Conservation (phyloP, 2,797 vertebrate species). For the Orientallactaga sibirica region DNA sequence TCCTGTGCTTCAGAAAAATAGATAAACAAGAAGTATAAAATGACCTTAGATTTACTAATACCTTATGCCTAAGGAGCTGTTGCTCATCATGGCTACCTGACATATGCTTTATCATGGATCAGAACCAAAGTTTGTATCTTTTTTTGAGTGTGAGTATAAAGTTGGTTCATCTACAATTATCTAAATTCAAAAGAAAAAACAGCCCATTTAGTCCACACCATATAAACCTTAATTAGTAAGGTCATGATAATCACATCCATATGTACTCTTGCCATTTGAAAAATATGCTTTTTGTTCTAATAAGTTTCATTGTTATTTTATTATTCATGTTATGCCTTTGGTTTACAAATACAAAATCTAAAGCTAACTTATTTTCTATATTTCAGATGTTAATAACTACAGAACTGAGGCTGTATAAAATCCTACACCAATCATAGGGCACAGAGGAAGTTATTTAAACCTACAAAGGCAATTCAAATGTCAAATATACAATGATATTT, state of each 20-base stretch:
- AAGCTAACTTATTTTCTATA: background rate
- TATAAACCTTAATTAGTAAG: background rate
- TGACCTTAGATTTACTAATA: background rate
- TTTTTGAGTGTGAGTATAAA: background rate
- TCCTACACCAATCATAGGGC: background rate
- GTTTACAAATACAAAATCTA: background rate
- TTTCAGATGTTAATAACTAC: background rate
- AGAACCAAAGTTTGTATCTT: background rate
- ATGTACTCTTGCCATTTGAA: background rate
- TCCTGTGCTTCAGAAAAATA: background rate
- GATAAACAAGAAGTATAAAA: background rate
- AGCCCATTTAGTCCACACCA: background rate
- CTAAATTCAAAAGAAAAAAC: background rate
- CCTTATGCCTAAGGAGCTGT: background rate
- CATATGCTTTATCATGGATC: background rate
- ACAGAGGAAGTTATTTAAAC: conserved; percentile 20
- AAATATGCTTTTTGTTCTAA: background rate
- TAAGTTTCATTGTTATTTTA: background rate
- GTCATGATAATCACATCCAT: background rate
- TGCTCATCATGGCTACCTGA: background rate
- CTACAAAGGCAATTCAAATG: background rate
- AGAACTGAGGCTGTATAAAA: background rate
- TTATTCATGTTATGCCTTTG: background rate
- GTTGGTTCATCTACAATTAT: background rate
- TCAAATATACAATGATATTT: background rate